Evolutionary conservation across 2,113 vertebrate genomes (phyloP).

Genomic region (Oceanodroma tethys): DNA sequence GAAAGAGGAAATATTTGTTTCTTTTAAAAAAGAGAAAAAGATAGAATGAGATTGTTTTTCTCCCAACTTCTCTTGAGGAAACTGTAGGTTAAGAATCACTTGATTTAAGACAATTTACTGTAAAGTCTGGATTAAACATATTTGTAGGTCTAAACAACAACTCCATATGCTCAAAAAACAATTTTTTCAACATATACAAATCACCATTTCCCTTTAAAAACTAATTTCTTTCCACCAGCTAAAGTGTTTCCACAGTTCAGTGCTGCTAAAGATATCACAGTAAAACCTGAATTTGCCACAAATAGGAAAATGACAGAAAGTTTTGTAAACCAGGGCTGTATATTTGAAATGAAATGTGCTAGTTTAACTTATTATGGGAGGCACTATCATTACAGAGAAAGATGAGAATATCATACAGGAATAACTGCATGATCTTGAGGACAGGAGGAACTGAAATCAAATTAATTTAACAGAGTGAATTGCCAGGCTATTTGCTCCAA

Average conservation of each 20-base stretch:
- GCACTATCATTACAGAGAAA: not conserved
- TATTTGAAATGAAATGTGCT: not conserved
- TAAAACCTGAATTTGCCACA: constrained; percentile 33
- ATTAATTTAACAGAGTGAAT: constrained; percentile 3
- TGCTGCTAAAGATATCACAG: not conserved
- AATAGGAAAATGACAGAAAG: constrained; percentile 34
- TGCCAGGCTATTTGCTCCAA: not conserved
- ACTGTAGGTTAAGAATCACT: not conserved
- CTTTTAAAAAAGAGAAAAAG: not conserved
- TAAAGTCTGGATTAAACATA: not conserved
- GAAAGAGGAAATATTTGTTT: constrained; percentile 27
- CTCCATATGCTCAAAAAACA: not conserved
- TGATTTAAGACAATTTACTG: not conserved
- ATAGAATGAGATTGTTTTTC: not conserved
- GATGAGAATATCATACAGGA: not conserved
- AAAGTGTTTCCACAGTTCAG: not conserved
- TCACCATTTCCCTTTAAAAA: not conserved
- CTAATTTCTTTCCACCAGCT: not conserved
- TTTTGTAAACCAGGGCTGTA: not conserved
- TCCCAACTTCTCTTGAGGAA: not conserved
- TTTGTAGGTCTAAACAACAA: not conserved
- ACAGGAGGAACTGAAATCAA: not conserved
- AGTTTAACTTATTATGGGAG: not conserved
- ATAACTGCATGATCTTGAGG: not conserved
- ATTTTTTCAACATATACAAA: not conserved